These are phyloP conservation scores for Aplysina aerophoba DNA, from an alignment of 37 sponge, comb jelly and placozoan genomes.

Conservation along the genomic window DNA sequence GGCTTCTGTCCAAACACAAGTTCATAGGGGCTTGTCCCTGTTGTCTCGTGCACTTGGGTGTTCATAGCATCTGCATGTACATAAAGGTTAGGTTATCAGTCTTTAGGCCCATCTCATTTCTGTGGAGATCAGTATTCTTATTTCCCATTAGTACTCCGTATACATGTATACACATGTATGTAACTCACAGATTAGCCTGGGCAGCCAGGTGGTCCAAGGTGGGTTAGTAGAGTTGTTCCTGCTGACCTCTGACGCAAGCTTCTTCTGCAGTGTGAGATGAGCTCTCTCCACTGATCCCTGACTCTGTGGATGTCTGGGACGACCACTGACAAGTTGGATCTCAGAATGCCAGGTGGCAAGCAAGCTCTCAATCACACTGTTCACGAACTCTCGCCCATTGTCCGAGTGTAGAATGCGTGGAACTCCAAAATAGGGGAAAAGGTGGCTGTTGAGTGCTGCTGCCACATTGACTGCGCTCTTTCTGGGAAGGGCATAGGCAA, in stretches of 20 bases:
- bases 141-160: too few relatives aligned
- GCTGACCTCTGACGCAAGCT: conserved; percentile 25
- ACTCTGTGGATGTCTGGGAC: conserved; percentile 31
- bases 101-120: not conserved
- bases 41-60: conserved; percentile 23
- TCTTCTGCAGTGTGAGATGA: conserved; percentile 3
- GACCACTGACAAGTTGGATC: conserved; percentile 12
- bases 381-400: conserved; percentile 25
- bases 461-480: not conserved
- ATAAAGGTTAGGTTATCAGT: not conserved
- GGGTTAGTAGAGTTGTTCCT: not conserved
- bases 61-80: conserved; percentile 12
- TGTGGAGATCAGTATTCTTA: not conserved
- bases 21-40: not conserved
- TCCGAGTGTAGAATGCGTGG: conserved; percentile 21
- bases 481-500: conserved; percentile 4
- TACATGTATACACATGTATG: too few relatives aligned
- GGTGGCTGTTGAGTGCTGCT: not conserved
- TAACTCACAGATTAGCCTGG: too few relatives aligned
- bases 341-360: conserved; percentile 3
- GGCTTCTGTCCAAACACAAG: conserved; percentile 19
- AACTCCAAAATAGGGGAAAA: conserved; percentile 19
- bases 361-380: conserved; percentile 24
- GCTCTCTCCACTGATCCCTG: conserved; percentile 35
- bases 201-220: not conserved